Conservation (phyloP, 2,113 vertebrate genomes). For the Silurus glanis region DNA sequence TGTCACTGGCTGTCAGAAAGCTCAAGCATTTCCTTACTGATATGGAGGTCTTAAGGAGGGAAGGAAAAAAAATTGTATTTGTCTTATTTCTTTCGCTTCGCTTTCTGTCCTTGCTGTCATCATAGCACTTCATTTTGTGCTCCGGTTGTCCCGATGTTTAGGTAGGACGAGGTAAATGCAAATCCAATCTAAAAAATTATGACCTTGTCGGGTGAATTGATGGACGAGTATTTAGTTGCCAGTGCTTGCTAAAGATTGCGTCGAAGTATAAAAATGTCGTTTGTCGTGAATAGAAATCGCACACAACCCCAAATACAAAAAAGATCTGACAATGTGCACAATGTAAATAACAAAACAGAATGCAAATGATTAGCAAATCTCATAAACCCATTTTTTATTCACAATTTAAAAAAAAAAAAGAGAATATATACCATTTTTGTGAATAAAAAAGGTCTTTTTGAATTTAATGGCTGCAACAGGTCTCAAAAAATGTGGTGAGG, state of each 20-base stretch:
- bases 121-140: slow-evolving; percentile 1
- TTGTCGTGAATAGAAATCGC: too few relatives aligned
- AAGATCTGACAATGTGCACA: too few relatives aligned
- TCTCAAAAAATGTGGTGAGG: too few relatives aligned
- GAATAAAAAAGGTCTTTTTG: too few relatives aligned
- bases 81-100: slow-evolving; percentile 27
- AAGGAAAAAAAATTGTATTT: background rate
- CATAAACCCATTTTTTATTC: too few relatives aligned
- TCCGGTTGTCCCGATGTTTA: background rate
- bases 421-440: too few relatives aligned
- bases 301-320: too few relatives aligned
- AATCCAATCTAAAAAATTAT: slow-evolving; percentile 8
- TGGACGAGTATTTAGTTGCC: background rate
- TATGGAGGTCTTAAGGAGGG: slow-evolving; percentile 40
- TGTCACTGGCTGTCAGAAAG: slow-evolving; percentile 54
- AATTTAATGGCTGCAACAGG: too few relatives aligned
- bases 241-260: background rate
- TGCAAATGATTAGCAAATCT: too few relatives aligned
- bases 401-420: too few relatives aligned
- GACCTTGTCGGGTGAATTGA: background rate
- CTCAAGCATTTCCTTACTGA: slow-evolving; percentile 59
- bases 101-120: slow-evolving; percentile 1
- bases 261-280: background rate
- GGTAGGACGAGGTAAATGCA: background rate
- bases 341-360: too few relatives aligned